Percentiles rank a stretch among this genome's conserved stretches.
Evolutionary conservation across 1,140 invertebrate species (phyloP).

Genomic region (Drosophila rhopaloa): DNA sequence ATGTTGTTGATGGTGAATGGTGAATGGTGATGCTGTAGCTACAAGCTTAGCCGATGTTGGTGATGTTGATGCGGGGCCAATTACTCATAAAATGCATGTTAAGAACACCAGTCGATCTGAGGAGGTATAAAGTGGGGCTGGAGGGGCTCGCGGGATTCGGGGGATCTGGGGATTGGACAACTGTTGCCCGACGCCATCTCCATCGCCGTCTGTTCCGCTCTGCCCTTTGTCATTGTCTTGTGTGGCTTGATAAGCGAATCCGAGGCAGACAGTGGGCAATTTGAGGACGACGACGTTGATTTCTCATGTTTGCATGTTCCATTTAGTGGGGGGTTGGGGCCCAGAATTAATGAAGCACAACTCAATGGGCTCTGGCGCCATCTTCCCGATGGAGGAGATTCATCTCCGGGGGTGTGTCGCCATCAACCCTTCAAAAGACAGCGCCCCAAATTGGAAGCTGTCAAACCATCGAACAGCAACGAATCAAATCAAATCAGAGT

Average conservation of each 20-base stretch:
- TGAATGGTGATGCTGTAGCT: constrained; percentile 31
- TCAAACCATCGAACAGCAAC: constrained; percentile 8
- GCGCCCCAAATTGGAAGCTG: constrained; percentile 35
- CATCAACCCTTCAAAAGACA: constrained; percentile 37
- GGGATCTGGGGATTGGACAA: constrained; percentile 58
- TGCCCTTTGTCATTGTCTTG: constrained; percentile 83
- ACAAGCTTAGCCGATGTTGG: constrained; percentile 34
- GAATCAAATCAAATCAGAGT: constrained; percentile 30
- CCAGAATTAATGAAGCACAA: constrained; percentile 52
- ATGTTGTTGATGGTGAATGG: constrained; percentile 13
- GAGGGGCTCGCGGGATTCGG: neutral
- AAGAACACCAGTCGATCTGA: constrained; percentile 51
- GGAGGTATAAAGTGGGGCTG: neutral
- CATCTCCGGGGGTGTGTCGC: constrained; percentile 9
- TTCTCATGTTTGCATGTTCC: constrained; percentile 71
- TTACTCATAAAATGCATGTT: constrained; percentile 84
- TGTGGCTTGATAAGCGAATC: constrained; percentile 67
- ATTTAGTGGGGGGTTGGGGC: constrained; percentile 19
- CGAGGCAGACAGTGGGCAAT: constrained; percentile 64
- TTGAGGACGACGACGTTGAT: constrained; percentile 61
- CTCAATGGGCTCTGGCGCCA: constrained; percentile 46
- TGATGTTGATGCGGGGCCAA: constrained; percentile 77
- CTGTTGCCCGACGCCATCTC: constrained; percentile 71
- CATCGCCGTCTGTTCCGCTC: constrained; percentile 33
- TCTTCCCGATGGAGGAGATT: constrained; percentile 9